A percentile compares a stretch with the other conserved stretches of the same genome.
Conservation (phyloP, 1,140 invertebrate genomes). For the Neotoxoptera formosana region DNA sequence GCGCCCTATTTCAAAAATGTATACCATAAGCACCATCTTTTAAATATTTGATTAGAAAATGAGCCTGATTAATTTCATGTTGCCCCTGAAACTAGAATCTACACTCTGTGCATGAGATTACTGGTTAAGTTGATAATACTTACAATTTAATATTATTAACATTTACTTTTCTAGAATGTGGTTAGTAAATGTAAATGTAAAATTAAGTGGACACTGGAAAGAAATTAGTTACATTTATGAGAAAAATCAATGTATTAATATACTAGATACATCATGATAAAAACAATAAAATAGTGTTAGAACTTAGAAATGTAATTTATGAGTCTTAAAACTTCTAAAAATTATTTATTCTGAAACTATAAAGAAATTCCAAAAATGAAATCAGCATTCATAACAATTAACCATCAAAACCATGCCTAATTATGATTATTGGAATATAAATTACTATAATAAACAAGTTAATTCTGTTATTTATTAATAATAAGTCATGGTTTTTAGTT, state of each 20-base stretch:
- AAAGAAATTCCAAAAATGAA: neutral
- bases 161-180: too few relatives aligned
- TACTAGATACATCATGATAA: neutral
- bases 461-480: neutral
- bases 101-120: too few relatives aligned
- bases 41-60: too few relatives aligned
- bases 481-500: neutral
- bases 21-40: too few relatives aligned
- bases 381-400: neutral
- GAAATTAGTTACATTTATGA: neutral
- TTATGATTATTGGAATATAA: neutral
- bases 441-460: neutral
- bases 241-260: neutral
- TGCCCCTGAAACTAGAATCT: too few relatives aligned
- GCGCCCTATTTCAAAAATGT: too few relatives aligned
- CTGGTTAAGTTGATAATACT: too few relatives aligned
- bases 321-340: neutral
- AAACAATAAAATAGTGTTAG: neutral
- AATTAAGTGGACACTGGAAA: neutral
- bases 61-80: too few relatives aligned
- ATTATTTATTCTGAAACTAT: neutral
- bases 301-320: neutral
- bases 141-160: too few relatives aligned
- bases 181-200: too few relatives aligned
- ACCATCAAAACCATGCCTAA: neutral